Percentiles rank a stretch among this genome's conserved stretches.
phyloP scores from a whole-genome alignment of 2,797 vertebrate species.

The Emys orbicularis region DNA sequence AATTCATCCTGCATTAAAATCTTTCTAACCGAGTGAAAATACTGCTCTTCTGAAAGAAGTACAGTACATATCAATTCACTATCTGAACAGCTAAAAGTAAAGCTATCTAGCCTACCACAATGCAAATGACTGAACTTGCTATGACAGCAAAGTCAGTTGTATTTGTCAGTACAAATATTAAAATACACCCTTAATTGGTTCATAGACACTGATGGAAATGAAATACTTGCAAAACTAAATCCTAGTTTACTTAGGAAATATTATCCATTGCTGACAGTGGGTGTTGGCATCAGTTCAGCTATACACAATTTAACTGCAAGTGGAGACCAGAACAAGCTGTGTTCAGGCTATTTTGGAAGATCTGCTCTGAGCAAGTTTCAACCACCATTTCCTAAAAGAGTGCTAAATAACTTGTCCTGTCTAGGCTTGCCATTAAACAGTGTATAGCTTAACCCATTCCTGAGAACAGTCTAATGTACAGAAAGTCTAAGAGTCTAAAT shows the following conservation, averaged over 20 bases:
- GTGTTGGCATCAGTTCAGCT: background rate
- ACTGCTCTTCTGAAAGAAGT: background rate
- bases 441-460: background rate
- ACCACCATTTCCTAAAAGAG: background rate
- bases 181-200: background rate
- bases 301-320: background rate
- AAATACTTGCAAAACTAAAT: background rate
- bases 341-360: background rate
- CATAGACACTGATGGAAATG: background rate
- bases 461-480: background rate
- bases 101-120: background rate
- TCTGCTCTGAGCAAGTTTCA: background rate
- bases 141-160: background rate
- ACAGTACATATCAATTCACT: background rate
- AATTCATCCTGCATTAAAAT: background rate
- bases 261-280: background rate
- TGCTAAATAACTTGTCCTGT: background rate
- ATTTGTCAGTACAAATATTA: background rate
- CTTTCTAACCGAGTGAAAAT: background rate
- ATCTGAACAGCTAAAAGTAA: background rate
- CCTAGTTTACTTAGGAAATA: background rate
- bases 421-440: background rate
- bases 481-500: background rate
- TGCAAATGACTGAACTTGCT: background rate
- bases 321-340: background rate